Evolutionary conservation across 2,888 invertebrate genomes (phyloP).

Genomic region (Pollenia amentaria): DNA sequence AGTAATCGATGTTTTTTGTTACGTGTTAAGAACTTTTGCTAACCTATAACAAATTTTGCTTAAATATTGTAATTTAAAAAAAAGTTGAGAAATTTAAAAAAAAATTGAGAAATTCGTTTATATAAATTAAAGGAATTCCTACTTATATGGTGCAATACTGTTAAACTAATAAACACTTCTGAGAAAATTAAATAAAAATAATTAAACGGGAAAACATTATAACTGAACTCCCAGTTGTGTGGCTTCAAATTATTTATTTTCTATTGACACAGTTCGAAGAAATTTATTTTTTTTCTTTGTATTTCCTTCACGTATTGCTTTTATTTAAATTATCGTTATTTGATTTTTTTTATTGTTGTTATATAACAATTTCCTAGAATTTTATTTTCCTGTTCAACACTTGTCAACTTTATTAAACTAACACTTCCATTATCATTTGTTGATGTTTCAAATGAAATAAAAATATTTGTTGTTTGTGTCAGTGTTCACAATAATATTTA

Average conservation of each 20-base stretch:
- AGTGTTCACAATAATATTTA: background rate
- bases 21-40: too few species aligned
- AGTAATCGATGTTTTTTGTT: too few species aligned
- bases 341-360: background rate
- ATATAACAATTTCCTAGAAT: background rate
- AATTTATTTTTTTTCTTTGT: background rate
- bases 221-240: too few species aligned
- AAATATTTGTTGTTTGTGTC: conserved; percentile 7
- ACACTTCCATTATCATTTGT: background rate
- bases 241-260: background rate
- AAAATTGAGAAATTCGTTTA: too few species aligned
- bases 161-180: too few species aligned
- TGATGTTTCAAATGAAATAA: conserved; percentile 12
- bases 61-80: too few species aligned
- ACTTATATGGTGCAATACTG: too few species aligned
- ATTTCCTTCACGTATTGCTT: background rate
- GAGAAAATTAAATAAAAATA: too few species aligned
- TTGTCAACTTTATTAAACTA: background rate
- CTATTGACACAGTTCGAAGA: conserved; percentile 1
- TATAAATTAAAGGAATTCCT: too few species aligned
- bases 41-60: too few species aligned
- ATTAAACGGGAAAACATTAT: too few species aligned
- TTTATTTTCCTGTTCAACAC: conserved; percentile 30
- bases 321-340: background rate
- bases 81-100: too few species aligned